Percentiles rank a stretch among this genome's conserved stretches.
Conservation (phyloP, 2,797 vertebrate species). For the Scomberomorus guttatus region DNA sequence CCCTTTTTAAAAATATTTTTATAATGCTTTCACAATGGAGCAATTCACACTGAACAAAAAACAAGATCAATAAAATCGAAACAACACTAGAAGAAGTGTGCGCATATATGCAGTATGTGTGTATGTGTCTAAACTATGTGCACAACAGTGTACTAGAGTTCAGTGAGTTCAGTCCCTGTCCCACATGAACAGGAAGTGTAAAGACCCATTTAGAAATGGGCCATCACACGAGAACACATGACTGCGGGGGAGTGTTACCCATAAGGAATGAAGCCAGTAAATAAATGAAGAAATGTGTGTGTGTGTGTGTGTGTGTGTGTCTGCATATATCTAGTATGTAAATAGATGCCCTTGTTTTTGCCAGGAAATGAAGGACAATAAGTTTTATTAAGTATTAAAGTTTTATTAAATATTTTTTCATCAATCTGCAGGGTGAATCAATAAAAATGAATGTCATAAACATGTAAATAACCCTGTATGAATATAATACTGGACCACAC, state of each 20-base stretch:
- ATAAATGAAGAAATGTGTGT: background rate
- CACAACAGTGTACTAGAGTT: constrained; percentile 5
- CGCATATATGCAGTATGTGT: background rate
- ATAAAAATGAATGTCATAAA: background rate
- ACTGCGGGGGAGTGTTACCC: constrained; percentile 31
- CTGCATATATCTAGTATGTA: too few relatives aligned
- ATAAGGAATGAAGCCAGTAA: constrained; percentile 19
- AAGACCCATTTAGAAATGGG: constrained; percentile 48
- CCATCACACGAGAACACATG: constrained; percentile 38
- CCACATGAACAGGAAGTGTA: constrained; percentile 38
- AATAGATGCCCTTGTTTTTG: background rate
- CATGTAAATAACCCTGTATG: background rate
- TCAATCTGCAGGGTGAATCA: background rate
- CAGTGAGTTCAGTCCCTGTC: constrained; percentile 16
- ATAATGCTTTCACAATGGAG: background rate
- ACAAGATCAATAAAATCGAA: background rate
- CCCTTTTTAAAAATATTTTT: background rate
- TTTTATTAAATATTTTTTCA: too few relatives aligned
- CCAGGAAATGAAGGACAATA: background rate
- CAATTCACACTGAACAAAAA: background rate
- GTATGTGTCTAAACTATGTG: background rate
- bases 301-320: constrained; percentile 6
- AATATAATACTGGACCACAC: background rate
- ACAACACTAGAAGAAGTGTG: background rate
- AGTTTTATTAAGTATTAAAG: too few relatives aligned